Conservation (phyloP, 2,888 invertebrate genomes). For the Trypoxylon attenuatum region DNA sequence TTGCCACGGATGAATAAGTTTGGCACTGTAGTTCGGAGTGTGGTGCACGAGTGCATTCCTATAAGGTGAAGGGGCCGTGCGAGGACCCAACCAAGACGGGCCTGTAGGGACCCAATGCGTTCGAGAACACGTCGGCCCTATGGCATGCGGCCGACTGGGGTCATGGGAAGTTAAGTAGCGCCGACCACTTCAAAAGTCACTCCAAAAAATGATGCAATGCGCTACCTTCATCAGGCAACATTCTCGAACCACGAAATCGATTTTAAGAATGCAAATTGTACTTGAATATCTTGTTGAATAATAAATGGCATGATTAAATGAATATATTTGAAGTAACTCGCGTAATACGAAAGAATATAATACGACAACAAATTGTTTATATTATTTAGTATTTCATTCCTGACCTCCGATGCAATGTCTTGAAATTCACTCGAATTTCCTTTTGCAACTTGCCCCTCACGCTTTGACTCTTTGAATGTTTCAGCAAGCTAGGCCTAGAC, state of each 20-base stretch:
- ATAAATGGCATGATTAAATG: too few relatives aligned
- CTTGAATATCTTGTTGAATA: too few relatives aligned
- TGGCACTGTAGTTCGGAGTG: too few relatives aligned
- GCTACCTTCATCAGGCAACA: slow-evolving; percentile 9
- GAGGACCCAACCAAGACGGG: slow-evolving; percentile 31
- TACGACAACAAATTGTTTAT: too few relatives aligned
- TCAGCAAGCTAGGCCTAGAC: slow-evolving; percentile 92
- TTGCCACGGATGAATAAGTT: too few relatives aligned
- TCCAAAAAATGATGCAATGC: slow-evolving; percentile 40
- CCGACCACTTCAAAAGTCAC: slow-evolving; percentile 34
- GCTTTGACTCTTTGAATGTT: too few relatives aligned
- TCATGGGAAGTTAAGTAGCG: slow-evolving; percentile 60
- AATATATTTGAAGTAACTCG: neutral
- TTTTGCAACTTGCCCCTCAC: too few relatives aligned
- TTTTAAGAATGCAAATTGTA: too few relatives aligned
- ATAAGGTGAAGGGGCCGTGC: slow-evolving; percentile 41
- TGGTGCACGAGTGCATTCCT: slow-evolving; percentile 60
- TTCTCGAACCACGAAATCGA: too few relatives aligned
- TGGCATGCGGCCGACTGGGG: slow-evolving; percentile 54
- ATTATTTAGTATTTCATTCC: too few relatives aligned
- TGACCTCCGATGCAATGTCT: too few relatives aligned
- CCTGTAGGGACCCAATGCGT: slow-evolving; percentile 49
- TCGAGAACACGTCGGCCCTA: slow-evolving; percentile 57
- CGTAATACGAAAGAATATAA: neutral
- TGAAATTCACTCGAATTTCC: neutral